A percentile compares a stretch with the other conserved stretches of the same genome.
phyloP scores from a whole-genome alignment of 2,113 vertebrate species.

The Paracanthobrama guichenoti region DNA sequence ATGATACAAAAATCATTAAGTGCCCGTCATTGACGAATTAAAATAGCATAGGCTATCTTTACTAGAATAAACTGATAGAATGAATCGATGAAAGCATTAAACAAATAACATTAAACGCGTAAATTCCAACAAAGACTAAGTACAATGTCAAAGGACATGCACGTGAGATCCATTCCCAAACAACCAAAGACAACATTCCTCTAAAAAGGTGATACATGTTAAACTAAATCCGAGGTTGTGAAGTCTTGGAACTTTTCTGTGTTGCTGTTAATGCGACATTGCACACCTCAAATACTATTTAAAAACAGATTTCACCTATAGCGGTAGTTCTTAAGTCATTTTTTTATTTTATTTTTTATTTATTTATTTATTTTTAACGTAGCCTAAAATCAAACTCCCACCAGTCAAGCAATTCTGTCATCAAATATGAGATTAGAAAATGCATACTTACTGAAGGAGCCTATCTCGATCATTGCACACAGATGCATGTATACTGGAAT shows the following conservation, averaged over 20 bases:
- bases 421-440: not conserved
- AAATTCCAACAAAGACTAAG: not conserved
- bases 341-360: no score
- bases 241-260: not conserved
- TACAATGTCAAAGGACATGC: no score
- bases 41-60: not conserved
- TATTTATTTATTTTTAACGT: no score
- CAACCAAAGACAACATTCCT: not conserved
- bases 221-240: not conserved
- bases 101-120: not conserved
- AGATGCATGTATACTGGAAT: not conserved
- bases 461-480: not conserved
- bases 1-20: not conserved
- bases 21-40: not conserved
- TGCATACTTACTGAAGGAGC: not conserved
- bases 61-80: not conserved
- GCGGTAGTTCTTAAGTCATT: not conserved
- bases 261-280: not conserved
- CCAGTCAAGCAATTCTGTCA: not conserved
- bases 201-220: not conserved
- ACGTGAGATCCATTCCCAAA: not conserved
- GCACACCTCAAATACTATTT: not conserved
- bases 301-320: not conserved
- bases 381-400: not conserved
- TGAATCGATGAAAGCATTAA: not conserved